Evolutionary conservation across 2,113 vertebrate genomes (phyloP).

Genomic region (Cyprinodon brontotheroides): DNA sequence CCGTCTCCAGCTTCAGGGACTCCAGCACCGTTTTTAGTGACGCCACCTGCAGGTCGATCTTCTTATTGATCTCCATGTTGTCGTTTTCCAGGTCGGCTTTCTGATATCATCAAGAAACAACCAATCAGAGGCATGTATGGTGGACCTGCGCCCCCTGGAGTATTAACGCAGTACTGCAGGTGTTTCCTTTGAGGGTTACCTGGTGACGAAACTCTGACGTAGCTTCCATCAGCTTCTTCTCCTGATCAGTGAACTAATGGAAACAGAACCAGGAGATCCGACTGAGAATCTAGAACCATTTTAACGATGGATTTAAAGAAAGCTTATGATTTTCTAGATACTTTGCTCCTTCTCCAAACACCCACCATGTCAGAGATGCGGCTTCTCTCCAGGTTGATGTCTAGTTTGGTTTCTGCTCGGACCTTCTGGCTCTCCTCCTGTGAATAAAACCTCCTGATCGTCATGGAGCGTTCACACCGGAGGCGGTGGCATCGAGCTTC

Average conservation of each 20-base stretch:
- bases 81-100: slow-evolving; percentile 85
- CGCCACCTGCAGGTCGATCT: slow-evolving; percentile 95
- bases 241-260: slow-evolving; percentile 91
- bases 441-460: background rate
- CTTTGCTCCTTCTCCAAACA: background rate
- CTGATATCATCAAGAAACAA: slow-evolving; percentile 63
- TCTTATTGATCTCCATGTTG: slow-evolving; percentile 90
- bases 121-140: background rate
- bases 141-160: background rate
- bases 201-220: slow-evolving; percentile 90
- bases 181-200: slow-evolving; percentile 64
- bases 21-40: slow-evolving; percentile 94
- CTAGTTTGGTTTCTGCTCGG: slow-evolving; percentile 89
- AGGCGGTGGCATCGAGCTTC: too few species aligned
- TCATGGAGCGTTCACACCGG: too few species aligned
- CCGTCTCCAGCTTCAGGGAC: slow-evolving; percentile 92
- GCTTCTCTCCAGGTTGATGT: slow-evolving; percentile 95
- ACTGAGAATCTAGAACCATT: background rate
- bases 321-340: background rate
- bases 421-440: slow-evolving; percentile 90
- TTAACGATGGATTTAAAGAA: background rate
- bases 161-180: background rate
- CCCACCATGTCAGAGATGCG: slow-evolving; percentile 90
- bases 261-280: background rate
- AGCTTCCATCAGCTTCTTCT: slow-evolving; percentile 92